Evolutionary conservation across 2,888 invertebrate species (phyloP), one percentile per base, ranked within the genome.

Genomic region (Clunio marinus): DNA sequence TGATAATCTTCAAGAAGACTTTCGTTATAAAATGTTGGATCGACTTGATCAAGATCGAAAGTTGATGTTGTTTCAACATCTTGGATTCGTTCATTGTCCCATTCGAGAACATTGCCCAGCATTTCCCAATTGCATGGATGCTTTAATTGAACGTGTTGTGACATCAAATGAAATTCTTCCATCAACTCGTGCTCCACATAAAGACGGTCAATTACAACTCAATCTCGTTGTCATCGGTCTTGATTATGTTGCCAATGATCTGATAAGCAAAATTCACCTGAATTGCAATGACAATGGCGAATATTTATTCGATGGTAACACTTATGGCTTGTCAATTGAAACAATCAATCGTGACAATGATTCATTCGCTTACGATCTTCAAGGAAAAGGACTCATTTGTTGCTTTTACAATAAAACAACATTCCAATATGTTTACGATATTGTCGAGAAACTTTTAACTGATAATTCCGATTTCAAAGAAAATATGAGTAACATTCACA

Each of bases 41-140:
- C 86, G 94, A 69, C 84, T 97, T 77, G 95, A 96, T 80, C 95
- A 96, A 79, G 96, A 97, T 76, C 83, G 98, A 71, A 93, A 95
- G 77, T 82, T 96, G 72, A 92, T 97, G 87, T 82, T 98, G 70
- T 91, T 96, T 75, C 95, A 96, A 78, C 96, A 96, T 79, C 81
- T 96, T 51, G 95, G 96, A 69, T 97, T 97, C 80, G 91, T 96
- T 69, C 95, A 96, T 80, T 93, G 93, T 77, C 96, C 96, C 13
- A 92, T 94, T 78, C 82, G 91, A 68, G 96, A 96, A 78, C 93
- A 96, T 77, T 97, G 97, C 76, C 95, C 95, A 13, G 92, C 94
- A 57, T 91, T 86, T 74, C 86, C 89, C 60, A 90, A 88, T 76
- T 91, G 91, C 74, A 88, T 89, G 84, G 90, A 91, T 76, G 85